Percentiles rank a stretch among this genome's conserved stretches.
These are phyloP conservation scores for Thalassophryne amazonica DNA, from an alignment of 2,797 vertebrate species.

Conservation along the genomic window DNA sequence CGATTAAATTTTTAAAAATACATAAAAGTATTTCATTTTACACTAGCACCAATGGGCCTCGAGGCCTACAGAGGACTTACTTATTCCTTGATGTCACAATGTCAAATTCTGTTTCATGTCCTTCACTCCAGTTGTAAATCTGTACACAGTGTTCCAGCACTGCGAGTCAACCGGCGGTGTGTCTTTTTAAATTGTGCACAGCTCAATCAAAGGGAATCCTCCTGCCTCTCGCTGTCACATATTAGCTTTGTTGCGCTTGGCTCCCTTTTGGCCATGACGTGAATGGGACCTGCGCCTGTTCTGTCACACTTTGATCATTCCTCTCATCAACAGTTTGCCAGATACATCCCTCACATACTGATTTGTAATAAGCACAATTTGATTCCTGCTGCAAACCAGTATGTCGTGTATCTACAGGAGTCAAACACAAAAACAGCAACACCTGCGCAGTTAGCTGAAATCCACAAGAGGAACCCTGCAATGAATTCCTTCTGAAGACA, in stretches of 20 bases:
- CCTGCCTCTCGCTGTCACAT: constrained; percentile 29
- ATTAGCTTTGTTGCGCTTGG: constrained; percentile 28
- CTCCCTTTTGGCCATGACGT: constrained; percentile 29
- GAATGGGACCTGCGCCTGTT: constrained; percentile 35
- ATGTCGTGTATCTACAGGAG: constrained; percentile 11
- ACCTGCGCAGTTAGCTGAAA: constrained; percentile 31
- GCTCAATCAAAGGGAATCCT: constrained; percentile 28
- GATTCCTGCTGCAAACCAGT: constrained; percentile 30
- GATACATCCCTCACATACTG: constrained; percentile 37
- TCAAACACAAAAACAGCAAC: constrained; percentile 20
- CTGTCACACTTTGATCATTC: constrained; percentile 51
- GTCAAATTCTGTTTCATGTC: background rate
- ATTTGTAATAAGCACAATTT: constrained; percentile 21
- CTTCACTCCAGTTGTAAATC: background rate
- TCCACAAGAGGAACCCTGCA: background rate
- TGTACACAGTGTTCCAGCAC: background rate
- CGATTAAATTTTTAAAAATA: too few species aligned
- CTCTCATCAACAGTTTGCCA: constrained; percentile 26
- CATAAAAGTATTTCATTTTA: too few species aligned
- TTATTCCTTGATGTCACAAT: too few species aligned
- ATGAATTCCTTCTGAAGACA: constrained; percentile 4
- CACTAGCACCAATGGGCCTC: too few species aligned
- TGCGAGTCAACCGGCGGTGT: background rate
- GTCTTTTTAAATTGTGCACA: constrained; percentile 6
- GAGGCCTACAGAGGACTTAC: too few species aligned